Conservation (phyloP, 2,888 invertebrate genomes). For the Dynastes tityus region DNA sequence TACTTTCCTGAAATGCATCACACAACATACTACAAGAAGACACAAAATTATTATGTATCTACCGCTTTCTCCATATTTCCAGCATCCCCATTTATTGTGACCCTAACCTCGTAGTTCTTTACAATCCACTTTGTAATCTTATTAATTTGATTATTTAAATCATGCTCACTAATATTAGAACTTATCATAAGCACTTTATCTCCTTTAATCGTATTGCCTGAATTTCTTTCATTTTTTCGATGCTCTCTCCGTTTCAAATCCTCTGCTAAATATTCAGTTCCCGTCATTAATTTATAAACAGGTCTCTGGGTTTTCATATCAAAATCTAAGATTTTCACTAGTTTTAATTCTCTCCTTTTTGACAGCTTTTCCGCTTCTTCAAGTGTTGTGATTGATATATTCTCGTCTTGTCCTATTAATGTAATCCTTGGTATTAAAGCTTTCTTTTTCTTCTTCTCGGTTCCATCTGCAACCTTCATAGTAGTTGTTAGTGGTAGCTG, state of each 20-base stretch:
- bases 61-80: constrained; percentile 68
- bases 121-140: constrained; percentile 79
- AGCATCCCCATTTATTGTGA: constrained; percentile 73
- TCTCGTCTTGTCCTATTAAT: constrained; percentile 74
- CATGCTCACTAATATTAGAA: constrained; percentile 77
- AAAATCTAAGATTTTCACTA: constrained; percentile 79
- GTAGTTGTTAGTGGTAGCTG: background rate
- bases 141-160: constrained; percentile 77
- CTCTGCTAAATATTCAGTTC: constrained; percentile 77
- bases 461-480: background rate
- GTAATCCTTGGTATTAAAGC: constrained; percentile 77
- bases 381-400: constrained; percentile 75
- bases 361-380: constrained; percentile 82
- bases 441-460: constrained; percentile 60
- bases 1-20: constrained; percentile 73
- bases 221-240: constrained; percentile 70
- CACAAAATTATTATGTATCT: constrained; percentile 57
- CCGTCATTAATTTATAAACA: constrained; percentile 80
- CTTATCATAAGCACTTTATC: constrained; percentile 78
- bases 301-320: constrained; percentile 80
- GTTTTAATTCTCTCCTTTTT: constrained; percentile 78
- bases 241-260: constrained; percentile 74
- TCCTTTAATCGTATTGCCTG: constrained; percentile 71
- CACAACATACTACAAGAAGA: constrained; percentile 7
- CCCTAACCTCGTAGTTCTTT: constrained; percentile 79